phyloP scores from a whole-genome alignment of 2,888 invertebrate genomes.

The Ichneumon xanthorius region DNA sequence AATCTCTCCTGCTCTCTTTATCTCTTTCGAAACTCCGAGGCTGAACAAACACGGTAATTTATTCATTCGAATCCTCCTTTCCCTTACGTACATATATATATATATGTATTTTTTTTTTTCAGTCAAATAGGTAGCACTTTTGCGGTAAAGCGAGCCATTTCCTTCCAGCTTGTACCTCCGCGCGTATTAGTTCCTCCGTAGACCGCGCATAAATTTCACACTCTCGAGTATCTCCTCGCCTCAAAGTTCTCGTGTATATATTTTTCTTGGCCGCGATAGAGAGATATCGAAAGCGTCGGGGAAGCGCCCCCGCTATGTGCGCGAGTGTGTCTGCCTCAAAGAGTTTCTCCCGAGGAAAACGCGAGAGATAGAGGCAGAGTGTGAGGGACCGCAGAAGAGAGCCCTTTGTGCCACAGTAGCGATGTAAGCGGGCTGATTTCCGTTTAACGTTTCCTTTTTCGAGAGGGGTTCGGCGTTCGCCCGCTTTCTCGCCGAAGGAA shows the following conservation, averaged over 20 bases:
- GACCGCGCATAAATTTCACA: constrained; percentile 68
- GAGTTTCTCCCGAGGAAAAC: constrained; percentile 72
- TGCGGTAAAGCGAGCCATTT: constrained; percentile 49
- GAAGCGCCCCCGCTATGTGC: constrained; percentile 6
- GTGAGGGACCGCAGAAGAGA: constrained; percentile 56
- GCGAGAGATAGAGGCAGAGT: constrained; percentile 35
- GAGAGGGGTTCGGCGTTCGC: constrained; percentile 66
- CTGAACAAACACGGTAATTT: constrained; percentile 40
- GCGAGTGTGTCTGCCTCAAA: constrained; percentile 74
- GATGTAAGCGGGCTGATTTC: constrained; percentile 78
- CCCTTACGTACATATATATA: neutral
- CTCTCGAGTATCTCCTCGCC: constrained; percentile 57
- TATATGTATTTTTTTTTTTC: neutral
- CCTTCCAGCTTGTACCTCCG: constrained; percentile 18
- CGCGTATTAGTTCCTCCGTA: constrained; percentile 58
- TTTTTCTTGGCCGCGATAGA: constrained; percentile 49
- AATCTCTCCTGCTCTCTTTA: constrained; percentile 9
- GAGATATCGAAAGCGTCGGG: constrained; percentile 58
- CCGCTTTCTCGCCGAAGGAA: constrained; percentile 53
- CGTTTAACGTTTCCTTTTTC: constrained; percentile 78
- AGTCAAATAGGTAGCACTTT: constrained; percentile 34
- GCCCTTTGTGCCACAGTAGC: constrained; percentile 70
- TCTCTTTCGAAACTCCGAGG: constrained; percentile 9
- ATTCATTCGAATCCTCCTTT: constrained; percentile 26
- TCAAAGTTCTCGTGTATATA: constrained; percentile 41